Base-by-base conservation (phyloP, 2,888 invertebrate genomes). In the Tortrix viridana region DNA sequence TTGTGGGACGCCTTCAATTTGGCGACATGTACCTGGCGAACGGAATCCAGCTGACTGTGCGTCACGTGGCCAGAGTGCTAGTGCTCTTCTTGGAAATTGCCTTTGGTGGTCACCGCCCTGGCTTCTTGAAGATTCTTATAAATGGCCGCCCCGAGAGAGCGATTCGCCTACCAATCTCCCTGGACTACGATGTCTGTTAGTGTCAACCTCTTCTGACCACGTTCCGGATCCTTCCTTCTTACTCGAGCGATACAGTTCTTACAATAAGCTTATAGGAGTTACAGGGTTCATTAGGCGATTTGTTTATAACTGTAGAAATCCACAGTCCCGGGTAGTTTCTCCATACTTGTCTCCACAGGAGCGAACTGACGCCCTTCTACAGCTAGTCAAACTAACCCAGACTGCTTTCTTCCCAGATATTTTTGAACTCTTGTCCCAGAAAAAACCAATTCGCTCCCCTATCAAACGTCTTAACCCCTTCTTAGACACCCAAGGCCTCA, bases 11-110 rank as follows among this genome's bases (percentile, higher is more conserved):
- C 37, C 32, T 3, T 23, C 48, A 12, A 7, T 32, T 4, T 58
- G 58, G 58, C 58, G 58, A 7, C 49, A 58, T 20, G 58, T 58
- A 5, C 58, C 58, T 4, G 38, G 44, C 19, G 38, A 18, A 18
- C 37, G 49, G 1, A 58, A 58, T 19, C 58, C 58, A 22, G 49
- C 49, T n/a, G 58, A 58, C 12, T 19, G 19, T 14, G 49, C 32
- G 5, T 37, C 48, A 14, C 49, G 48, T 19, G 57, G 49, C 18
- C 16, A 18, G 43, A 18, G 5, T 18, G 6, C 18, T 7, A 43
- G 18, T 16, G 16, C 43, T 2, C 43, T 43, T 43, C 14, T 43
- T 18, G 18, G 1, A 6, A 6, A 43, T 43, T 9, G 1, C 7
- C 48, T 48, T 23, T 48, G 48, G 48, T 48, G 48, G 48, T 22